Evolutionary conservation across 1,140 invertebrate species (phyloP).

Genomic region (Cotesia vestalis): DNA sequence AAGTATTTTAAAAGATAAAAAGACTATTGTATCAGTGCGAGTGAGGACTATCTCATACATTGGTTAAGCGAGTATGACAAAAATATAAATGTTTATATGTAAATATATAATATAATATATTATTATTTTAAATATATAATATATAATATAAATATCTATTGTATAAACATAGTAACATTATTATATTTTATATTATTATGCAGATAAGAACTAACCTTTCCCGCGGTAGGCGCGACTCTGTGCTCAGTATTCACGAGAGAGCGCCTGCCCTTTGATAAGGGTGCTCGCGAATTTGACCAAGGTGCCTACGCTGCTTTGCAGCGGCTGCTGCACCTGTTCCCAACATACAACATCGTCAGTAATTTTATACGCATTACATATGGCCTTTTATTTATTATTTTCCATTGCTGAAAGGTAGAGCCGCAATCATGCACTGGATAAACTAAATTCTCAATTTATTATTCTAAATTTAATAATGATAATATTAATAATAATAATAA

Average conservation of each 20-base stretch:
- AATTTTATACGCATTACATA: slow-evolving; percentile 34
- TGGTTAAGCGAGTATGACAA: slow-evolving; percentile 39
- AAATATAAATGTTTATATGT: slow-evolving; percentile 16
- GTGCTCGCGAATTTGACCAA: slow-evolving; percentile 88
- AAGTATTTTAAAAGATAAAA: no score
- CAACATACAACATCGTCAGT: slow-evolving; percentile 60
- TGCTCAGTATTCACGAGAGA: slow-evolving; percentile 71
- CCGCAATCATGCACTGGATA: slow-evolving; percentile 17
- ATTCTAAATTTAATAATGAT: no score
- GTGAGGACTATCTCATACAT: slow-evolving; percentile 41
- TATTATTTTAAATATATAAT: slow-evolving; percentile 7
- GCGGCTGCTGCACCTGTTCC: slow-evolving; percentile 76
- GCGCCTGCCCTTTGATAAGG: slow-evolving; percentile 91
- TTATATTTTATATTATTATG: slow-evolving; percentile 53
- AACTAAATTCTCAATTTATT: slow-evolving; percentile 20
- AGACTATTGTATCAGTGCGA: no score
- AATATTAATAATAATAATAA: no score
- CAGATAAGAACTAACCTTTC: slow-evolving; percentile 61
- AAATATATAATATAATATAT: slow-evolving; percentile 16
- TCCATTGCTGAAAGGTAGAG: slow-evolving; percentile 16
- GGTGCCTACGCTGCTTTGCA: slow-evolving; percentile 78
- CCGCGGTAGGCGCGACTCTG: slow-evolving; percentile 53
- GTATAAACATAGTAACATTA: slow-evolving; percentile 36
- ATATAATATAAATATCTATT: slow-evolving; percentile 6
- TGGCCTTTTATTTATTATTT: slow-evolving; percentile 17